phyloP scores from a whole-genome alignment of 2,113 vertebrate species.

The Podilymbus podiceps region DNA sequence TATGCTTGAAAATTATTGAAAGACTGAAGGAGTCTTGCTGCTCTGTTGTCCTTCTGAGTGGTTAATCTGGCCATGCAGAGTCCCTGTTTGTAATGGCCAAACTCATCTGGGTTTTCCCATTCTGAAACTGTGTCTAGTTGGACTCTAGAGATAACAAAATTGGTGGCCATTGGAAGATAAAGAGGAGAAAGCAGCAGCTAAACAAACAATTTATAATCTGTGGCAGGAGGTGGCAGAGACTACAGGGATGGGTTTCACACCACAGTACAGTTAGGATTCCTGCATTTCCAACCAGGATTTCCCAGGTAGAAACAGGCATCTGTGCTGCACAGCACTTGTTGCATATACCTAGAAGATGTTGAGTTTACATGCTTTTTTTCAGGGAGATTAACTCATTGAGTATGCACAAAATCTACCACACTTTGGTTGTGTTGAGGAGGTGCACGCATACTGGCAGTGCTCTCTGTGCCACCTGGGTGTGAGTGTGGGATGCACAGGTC shows the following conservation, averaged over 20 bases:
- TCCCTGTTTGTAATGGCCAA: neutral
- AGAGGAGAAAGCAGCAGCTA: neutral
- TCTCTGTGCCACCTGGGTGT: neutral
- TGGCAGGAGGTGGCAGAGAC: neutral
- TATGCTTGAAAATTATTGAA: neutral
- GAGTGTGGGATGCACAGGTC: neutral
- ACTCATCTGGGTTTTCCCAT: neutral
- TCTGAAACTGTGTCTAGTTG: neutral
- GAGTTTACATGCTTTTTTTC: neutral
- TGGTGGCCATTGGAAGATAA: neutral
- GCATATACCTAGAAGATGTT: neutral
- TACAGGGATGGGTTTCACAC: neutral
- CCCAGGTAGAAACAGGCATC: neutral
- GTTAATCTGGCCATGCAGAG: neutral
- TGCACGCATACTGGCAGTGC: neutral
- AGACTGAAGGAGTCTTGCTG: neutral
- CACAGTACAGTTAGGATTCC: neutral
- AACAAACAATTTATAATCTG: neutral
- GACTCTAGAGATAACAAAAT: neutral
- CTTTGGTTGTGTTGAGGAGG: neutral
- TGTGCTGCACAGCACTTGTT: neutral
- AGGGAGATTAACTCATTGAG: neutral
- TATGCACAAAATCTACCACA: neutral
- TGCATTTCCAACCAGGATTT: neutral
- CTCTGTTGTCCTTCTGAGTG: neutral